Percentiles rank a stretch among this genome's conserved stretches.
Conservation (phyloP, 2,797 vertebrate species). For the Pterois miles region DNA sequence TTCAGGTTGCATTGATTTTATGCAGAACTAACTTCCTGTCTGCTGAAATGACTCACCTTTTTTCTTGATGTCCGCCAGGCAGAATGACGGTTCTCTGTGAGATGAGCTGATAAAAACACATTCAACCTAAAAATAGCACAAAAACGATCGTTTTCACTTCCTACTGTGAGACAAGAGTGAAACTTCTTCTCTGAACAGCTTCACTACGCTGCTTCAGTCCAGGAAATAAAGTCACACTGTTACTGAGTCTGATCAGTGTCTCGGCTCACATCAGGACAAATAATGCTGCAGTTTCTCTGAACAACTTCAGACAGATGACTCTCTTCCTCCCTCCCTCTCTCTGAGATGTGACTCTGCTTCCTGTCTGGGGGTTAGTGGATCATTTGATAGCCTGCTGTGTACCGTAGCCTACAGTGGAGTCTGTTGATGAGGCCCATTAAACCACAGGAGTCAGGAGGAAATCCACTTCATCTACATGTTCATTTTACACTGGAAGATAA, state of each 20-base stretch:
- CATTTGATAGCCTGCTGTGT: conserved; percentile 7
- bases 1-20: neutral
- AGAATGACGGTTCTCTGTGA: too few species aligned
- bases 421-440: conserved; percentile 6
- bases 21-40: neutral
- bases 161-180: neutral
- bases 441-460: too few species aligned
- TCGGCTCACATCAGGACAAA: neutral
- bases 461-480: neutral
- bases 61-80: neutral
- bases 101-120: neutral
- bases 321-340: neutral
- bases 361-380: conserved; percentile 16
- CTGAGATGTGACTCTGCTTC: conserved; percentile 17
- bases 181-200: neutral
- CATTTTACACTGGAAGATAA: neutral
- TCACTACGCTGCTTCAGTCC: neutral
- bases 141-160: neutral
- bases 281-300: neutral
- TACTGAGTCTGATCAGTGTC: too few species aligned
- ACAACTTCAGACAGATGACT: conserved; percentile 10
- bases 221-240: neutral
- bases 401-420: neutral
- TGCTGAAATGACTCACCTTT: conserved; percentile 5
- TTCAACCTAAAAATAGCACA: neutral